Base-by-base conservation (phyloP, 2,113 vertebrate species). In the Microcebus murinus region DNA sequence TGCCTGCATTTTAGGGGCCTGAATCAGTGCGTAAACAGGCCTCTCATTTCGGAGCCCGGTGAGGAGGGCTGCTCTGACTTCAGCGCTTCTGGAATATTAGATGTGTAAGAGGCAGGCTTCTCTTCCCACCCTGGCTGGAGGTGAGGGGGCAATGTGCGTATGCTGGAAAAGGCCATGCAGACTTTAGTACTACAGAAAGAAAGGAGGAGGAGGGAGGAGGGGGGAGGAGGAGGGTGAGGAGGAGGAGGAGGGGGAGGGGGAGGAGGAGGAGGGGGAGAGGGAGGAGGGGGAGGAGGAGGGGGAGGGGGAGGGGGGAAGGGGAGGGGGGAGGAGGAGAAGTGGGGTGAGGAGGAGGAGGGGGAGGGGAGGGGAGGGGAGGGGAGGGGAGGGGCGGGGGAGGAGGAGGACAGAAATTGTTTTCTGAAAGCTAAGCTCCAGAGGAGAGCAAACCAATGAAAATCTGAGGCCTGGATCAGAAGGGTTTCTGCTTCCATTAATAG, bases 251-350 rank as follows among this genome's bases (percentile, higher is more conserved):
- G 42, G 5, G 42, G 42, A 45, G 42, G 42, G 3, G 50, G 13
- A 4, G 13, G 13, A 50, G 48, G 12, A 50, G 48, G 48, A 12
- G 48, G 48, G 48, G 1, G 48, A 12, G 48, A n/a, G n/a, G n/a
- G 12, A 3, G 48, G 11, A 11, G 12, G 48, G 39, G 39, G 39
- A 39, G 42, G 42, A 7, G 42, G 42, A 5, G 42, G 42, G 42
- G 42, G 4, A 42, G 42, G 42, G 17, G 15, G 50, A 52, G 15
- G 14, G 17, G 42, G 42, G 42, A 4, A 4, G 15, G 50, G 50
- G 14, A 3, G 4, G 14, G 11, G 13, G 12, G 13, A 14, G 13
- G 3, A n/a, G n/a, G n/a, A n/a, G n/a, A n/a, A n/a, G n/a, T n/a
- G n/a, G n/a, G n/a, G n/a, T n/a, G n/a, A 4, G 14, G 11, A 14